Evolutionary conservation across 1,140 invertebrate genomes (phyloP).

Genomic region (Zaprionus vittiger): DNA sequence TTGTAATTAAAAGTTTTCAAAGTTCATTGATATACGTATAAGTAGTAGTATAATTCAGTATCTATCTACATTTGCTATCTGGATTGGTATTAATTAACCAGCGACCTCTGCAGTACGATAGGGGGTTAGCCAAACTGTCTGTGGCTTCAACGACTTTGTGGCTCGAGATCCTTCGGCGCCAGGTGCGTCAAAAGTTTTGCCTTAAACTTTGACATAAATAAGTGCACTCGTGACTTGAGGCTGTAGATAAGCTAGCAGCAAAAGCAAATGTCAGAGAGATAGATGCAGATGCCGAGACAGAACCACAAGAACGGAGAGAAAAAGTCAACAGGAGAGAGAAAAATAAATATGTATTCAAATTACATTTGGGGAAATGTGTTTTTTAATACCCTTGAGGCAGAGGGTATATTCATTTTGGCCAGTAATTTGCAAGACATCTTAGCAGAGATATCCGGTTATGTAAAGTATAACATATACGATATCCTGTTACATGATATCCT

Average conservation of each 20-base stretch:
- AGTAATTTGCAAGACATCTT: no score
- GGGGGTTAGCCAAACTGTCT: constrained; percentile 32
- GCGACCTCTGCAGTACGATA: background rate
- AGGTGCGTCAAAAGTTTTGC: constrained; percentile 61
- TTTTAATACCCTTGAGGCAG: background rate
- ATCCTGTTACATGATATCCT: no score
- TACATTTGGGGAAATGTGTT: constrained; percentile 21
- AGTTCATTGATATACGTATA: constrained; percentile 27
- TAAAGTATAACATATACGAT: no score
- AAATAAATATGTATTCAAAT: constrained; percentile 38
- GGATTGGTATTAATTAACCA: constrained; percentile 66
- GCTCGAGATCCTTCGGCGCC: constrained; percentile 25
- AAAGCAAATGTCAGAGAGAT: constrained; percentile 30
- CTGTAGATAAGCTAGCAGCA: constrained; percentile 26
- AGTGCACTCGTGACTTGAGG: constrained; percentile 42
- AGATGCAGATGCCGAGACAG: background rate
- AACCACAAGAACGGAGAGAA: background rate
- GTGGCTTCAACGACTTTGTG: constrained; percentile 37
- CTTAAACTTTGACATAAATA: constrained; percentile 56
- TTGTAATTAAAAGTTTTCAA: constrained; percentile 46
- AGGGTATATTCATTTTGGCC: no score
- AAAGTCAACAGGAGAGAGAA: background rate
- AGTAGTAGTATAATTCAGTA: background rate
- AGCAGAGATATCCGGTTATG: no score
- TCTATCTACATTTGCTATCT: constrained; percentile 2